A percentile compares a stretch with the other conserved stretches of the same genome.
Evolutionary conservation across 2,888 invertebrate genomes (phyloP).

Genomic region (Mythimna pallens): DNA sequence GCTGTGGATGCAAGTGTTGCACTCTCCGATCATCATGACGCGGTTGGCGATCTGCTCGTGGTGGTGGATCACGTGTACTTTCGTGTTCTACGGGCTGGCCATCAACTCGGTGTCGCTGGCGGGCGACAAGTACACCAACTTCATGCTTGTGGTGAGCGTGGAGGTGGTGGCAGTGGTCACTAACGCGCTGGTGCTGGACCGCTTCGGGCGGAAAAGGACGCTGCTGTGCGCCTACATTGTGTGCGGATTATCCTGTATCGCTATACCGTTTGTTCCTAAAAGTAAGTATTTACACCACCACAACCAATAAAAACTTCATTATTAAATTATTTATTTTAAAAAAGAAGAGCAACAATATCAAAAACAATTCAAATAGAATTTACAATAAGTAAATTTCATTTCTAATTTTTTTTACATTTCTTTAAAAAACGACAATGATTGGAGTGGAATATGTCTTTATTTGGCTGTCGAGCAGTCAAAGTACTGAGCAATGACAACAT

Average conservation of each 20-base stretch:
- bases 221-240: slow-evolving; percentile 91
- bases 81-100: slow-evolving; percentile 95
- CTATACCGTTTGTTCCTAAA: slow-evolving; percentile 88
- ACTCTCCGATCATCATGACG: slow-evolving; percentile 84
- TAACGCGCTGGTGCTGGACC: slow-evolving; percentile 92
- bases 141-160: slow-evolving; percentile 92
- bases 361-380: too few species aligned
- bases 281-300: slow-evolving; percentile 79
- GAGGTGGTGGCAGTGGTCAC: slow-evolving; percentile 94
- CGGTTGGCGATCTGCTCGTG: slow-evolving; percentile 85
- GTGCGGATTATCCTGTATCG: slow-evolving; percentile 89
- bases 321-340: too few species aligned
- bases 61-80: slow-evolving; percentile 95
- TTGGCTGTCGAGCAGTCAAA: too few species aligned
- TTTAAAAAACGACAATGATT: too few species aligned
- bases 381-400: too few species aligned
- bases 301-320: too few species aligned
- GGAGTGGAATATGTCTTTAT: too few species aligned
- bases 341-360: too few species aligned
- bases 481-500: too few species aligned
- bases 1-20: slow-evolving; percentile 81
- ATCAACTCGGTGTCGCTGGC: slow-evolving; percentile 94
- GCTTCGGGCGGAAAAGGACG: slow-evolving; percentile 91
- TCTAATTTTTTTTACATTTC: too few species aligned
- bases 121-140: slow-evolving; percentile 95